Evolutionary conservation across 2,797 vertebrate genomes (phyloP), one percentile per base, ranked within the genome.

Genomic region (Sparidentex hasta): DNA sequence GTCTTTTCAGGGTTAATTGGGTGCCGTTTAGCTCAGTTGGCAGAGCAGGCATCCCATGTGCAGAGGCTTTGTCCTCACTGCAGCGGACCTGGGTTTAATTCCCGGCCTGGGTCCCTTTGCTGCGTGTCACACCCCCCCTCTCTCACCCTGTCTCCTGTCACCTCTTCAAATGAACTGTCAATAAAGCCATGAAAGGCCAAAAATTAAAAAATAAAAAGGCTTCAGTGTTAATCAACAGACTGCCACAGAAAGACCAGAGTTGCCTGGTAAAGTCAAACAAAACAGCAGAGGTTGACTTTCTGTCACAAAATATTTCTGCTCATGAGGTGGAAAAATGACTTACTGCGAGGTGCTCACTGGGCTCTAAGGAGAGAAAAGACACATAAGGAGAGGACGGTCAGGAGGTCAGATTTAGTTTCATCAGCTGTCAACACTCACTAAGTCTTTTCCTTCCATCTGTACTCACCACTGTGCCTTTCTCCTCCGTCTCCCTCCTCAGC

Each of bases 331-430:
- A 2, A 25, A 50, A 29, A 33, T 43, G 17, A 93, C 93, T 95
- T 87, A 95, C 94, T 82, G 85, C 56, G 83, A 86, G 50, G 72
- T 67, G 84, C 82, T 55, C 4, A 3, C 63, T 7, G 86, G 78
- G 73, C 66, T 86, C 88, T 92, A 74, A 65, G 73, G 71, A 82
- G 57, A 87, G 33, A 85, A 65, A 71, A 68, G 41, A 82, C 56
- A 80, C 11, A 79, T 7, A 74, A 18, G 76, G 65, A 43, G 14
- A 17, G 8, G 23, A 57, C 0, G 4, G 73, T 81, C 80, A 82
- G 68, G 65, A 85, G 77, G 83, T 87, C 74, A 80, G 77, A 70
- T 83, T 81, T 8, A 48, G 78, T 87, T 92, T 88, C 76, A 65
- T 61, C 73, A 79, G 73, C 65, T 78, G 75, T 90, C 74, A 86